These are phyloP conservation scores for Mellivora capensis DNA, from an alignment of 2,113 vertebrate species.

Conservation along the genomic window DNA sequence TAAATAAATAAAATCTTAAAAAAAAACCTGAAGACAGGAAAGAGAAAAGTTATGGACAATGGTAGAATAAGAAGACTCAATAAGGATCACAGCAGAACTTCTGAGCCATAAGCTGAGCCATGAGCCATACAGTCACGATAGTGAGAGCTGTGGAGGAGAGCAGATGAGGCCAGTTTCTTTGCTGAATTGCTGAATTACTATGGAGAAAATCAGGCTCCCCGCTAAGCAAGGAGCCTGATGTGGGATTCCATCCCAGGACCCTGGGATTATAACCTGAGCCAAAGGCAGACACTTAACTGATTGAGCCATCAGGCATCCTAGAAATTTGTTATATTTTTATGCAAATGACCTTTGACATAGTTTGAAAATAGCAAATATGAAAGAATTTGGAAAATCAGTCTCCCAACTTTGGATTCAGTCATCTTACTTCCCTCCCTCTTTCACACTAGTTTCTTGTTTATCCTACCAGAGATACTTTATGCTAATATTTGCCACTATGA, in stretches of 20 bases:
- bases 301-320: not conserved
- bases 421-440: not conserved
- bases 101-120: not conserved
- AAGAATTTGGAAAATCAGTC: not conserved
- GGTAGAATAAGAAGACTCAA: not conserved
- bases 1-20: too few species aligned
- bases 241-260: too few species aligned
- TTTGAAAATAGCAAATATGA: not conserved
- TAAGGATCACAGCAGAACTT: not conserved
- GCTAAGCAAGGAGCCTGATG: too few species aligned
- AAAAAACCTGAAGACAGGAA: not conserved
- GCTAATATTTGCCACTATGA: not conserved
- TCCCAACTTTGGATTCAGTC: not conserved
- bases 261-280: too few species aligned
- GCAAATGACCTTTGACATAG: not conserved
- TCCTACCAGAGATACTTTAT: not conserved
- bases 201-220: too few species aligned
- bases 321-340: not conserved
- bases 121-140: fast-evolving
- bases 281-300: too few species aligned
- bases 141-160: not conserved
- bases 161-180: not conserved
- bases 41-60: not conserved
- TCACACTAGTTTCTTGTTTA: not conserved
- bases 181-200: not conserved